These are phyloP conservation scores for Pteropus rufus DNA, from an alignment of 2,797 vertebrate genomes.

Conservation along the genomic window DNA sequence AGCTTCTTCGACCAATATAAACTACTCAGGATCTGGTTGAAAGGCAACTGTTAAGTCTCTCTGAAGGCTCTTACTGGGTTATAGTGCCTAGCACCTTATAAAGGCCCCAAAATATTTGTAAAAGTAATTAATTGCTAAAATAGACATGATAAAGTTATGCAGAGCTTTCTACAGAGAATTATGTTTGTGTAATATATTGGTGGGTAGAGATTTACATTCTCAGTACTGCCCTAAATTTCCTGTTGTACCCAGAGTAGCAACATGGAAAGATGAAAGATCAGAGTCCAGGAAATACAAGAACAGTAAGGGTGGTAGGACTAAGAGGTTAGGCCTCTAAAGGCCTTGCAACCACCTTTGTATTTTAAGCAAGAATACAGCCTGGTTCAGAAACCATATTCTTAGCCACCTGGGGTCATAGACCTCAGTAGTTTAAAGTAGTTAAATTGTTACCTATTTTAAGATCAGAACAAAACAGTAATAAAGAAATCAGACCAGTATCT, in stretches of 20 bases:
- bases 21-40: background rate
- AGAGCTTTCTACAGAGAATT: background rate
- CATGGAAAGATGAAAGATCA: background rate
- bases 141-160: background rate
- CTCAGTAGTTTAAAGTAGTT: background rate
- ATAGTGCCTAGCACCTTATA: background rate
- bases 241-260: background rate
- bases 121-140: background rate
- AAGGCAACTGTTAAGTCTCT: background rate
- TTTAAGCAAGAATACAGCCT: background rate
- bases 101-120: background rate
- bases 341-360: background rate
- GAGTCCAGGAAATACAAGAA: background rate
- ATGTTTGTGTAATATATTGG: background rate
- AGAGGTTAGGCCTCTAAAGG: background rate
- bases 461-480: conserved; percentile 35
- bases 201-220: background rate
- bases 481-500: background rate
- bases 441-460: background rate
- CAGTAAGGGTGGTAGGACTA: background rate
- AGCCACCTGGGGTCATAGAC: background rate
- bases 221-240: background rate
- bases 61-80: background rate
- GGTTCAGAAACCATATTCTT: background rate
- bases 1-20: background rate